Evolutionary conservation across 1,140 invertebrate species (phyloP).

Genomic region (Acyrthosiphon pisum): DNA sequence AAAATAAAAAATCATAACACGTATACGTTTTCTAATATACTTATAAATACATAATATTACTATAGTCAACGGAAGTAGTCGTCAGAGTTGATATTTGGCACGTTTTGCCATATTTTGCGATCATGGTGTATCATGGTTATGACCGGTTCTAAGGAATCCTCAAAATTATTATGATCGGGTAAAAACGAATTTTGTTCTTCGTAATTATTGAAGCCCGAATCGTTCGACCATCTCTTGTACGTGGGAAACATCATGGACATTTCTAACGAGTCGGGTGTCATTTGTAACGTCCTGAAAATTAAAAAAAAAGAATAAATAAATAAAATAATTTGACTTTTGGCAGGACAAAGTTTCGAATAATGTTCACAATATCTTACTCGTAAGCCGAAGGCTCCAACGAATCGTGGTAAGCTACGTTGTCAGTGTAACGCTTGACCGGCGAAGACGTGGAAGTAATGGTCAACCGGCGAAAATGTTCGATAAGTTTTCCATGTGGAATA

Average conservation of each 20-base stretch:
- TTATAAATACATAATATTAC: neutral
- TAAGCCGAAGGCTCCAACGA: conserved; percentile 32
- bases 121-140: conserved; percentile 41
- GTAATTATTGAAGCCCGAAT: conserved; percentile 32
- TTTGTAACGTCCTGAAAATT: conserved; percentile 30
- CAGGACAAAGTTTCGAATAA: neutral
- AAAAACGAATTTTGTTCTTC: neutral
- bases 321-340: neutral
- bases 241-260: neutral
- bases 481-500: conserved; percentile 42
- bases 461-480: conserved; percentile 42
- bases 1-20: neutral
- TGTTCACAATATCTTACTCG: neutral
- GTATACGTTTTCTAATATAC: conserved; percentile 12
- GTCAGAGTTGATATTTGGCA: conserved; percentile 41
- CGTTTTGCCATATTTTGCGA: conserved; percentile 54
- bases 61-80: conserved; percentile 36
- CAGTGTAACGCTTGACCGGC: neutral
- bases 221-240: conserved; percentile 44
- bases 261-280: conserved; percentile 43
- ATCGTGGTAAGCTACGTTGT: neutral
- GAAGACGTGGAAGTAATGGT: neutral
- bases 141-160: conserved; percentile 38
- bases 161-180: conserved; percentile 11
- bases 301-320: neutral